Base-by-base conservation (phyloP, 2,888 invertebrate genomes). In the Chymomyza fuscimana region DNA sequence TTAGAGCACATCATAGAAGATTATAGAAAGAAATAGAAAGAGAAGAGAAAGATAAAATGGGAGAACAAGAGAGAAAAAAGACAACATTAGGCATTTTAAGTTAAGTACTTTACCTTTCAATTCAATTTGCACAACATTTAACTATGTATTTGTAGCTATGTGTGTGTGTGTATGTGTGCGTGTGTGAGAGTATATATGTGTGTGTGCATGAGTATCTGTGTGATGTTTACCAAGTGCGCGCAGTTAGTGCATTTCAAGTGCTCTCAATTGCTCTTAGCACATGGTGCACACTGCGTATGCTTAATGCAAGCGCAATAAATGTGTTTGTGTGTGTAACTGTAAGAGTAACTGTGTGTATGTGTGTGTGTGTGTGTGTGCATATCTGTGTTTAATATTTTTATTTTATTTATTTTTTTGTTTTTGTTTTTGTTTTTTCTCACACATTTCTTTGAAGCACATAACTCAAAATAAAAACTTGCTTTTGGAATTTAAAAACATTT, bases 81-180 rank as follows among this genome's bases (percentile, higher is more conserved):
- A 71, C 59, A 65, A 75, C 75, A 74, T 84, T 84, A 84, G 80
- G 74, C 65, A 75, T 78, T 36, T 61, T 46, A 56, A 58, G 70
- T 58, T 52, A 67, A 71, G 69, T 62, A 69, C 58, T 19, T 78
- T 78, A 73, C 64, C 69, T 74, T 54, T 69, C 70, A 51, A 62
- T 65, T 70, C 61, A 58, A 65, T 62, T 65, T 72, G 19, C 19
- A 65, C 61, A 63, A 56, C 22, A 12, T 32, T n/a, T 29, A 69
- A 63, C 40, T 46, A 12, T 46, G 40, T n/a, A n/a, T 40, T 9
- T 40, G 40, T 12, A 10, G 10, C 40, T 46, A 10, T 12, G 40
- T 12, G 12, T 46, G 40, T 46, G 40, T 36, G 6, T 36, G 7
- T 36, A 2, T 36, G 36, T 36, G 36, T 36, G 36, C 1, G 7